These are phyloP conservation scores for Tupaia chinensis DNA, from an alignment of 2,113 vertebrate genomes.

Conservation along the genomic window DNA sequence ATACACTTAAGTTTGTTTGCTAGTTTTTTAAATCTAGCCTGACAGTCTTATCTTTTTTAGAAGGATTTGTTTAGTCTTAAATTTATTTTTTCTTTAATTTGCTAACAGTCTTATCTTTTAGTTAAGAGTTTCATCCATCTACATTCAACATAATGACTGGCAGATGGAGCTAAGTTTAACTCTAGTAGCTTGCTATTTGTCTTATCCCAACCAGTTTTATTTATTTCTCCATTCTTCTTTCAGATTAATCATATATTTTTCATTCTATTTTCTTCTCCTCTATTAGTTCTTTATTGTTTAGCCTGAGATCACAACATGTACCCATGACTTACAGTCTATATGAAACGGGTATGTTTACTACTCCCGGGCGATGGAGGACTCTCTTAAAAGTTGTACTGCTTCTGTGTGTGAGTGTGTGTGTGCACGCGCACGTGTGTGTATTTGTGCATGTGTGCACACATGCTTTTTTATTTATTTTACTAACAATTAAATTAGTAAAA, in stretches of 20 bases:
- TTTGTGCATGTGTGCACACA: too few relatives aligned
- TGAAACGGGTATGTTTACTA: too few relatives aligned
- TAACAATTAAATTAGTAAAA: background rate
- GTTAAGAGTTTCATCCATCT: background rate
- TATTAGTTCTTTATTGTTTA: background rate
- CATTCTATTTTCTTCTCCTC: background rate
- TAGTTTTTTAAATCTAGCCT: background rate
- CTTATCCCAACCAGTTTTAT: background rate
- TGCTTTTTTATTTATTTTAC: too few relatives aligned
- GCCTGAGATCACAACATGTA: background rate
- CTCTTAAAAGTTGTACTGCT: too few relatives aligned
- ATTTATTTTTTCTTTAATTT: too few relatives aligned
- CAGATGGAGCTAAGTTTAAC: accelerated
- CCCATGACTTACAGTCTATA: too few relatives aligned
- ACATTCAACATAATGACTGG: background rate
- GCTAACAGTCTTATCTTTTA: background rate
- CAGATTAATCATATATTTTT: background rate
- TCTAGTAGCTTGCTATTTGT: background rate
- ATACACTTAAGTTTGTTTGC: background rate
- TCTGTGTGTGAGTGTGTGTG: too few relatives aligned
- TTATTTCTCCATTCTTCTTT: background rate
- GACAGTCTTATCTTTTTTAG: too few relatives aligned
- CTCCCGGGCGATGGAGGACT: too few relatives aligned
- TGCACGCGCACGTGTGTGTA: too few relatives aligned
- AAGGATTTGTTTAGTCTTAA: too few relatives aligned